Evolutionary conservation across 1,140 invertebrate species (phyloP).

Genomic region (Stegodyphus dumicola): DNA sequence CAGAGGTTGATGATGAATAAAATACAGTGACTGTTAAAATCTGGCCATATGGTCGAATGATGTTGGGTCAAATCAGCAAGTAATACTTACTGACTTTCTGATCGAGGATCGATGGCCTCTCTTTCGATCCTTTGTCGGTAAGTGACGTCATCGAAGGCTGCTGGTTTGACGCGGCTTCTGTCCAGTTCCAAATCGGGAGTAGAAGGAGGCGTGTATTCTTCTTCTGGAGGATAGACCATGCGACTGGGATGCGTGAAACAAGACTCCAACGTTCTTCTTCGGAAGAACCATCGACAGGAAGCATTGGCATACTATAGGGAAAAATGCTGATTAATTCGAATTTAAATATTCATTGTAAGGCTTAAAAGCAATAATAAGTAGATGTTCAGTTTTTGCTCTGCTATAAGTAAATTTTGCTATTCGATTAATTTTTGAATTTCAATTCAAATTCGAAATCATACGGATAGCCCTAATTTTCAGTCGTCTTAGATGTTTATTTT

Average conservation of each 20-base stretch:
- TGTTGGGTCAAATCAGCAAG: too few species aligned
- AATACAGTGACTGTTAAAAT: too few species aligned
- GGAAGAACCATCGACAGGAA: conserved; percentile 86
- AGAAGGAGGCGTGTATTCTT: conserved; percentile 77
- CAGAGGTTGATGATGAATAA: too few species aligned
- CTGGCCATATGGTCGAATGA: too few species aligned
- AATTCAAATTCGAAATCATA: too few species aligned
- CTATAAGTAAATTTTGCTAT: too few species aligned
- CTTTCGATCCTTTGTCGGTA: conserved; percentile 54
- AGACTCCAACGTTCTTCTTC: conserved; percentile 80
- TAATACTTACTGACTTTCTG: conserved; percentile 85
- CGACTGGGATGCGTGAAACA: conserved; percentile 90
- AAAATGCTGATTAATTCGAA: background rate
- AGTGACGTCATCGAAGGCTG: conserved; percentile 54
- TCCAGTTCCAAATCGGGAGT: conserved; percentile 71
- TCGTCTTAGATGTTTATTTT: too few species aligned
- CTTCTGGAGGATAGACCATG: conserved; percentile 93
- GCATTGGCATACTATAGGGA: conserved; percentile 80
- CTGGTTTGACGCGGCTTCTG: conserved; percentile 36
- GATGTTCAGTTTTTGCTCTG: too few species aligned
- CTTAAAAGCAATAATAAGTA: too few species aligned
- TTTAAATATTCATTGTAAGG: too few species aligned
- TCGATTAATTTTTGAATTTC: too few species aligned
- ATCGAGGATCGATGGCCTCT: conserved; percentile 70
- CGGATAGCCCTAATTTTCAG: too few species aligned